phyloP scores from a whole-genome alignment of 2,797 vertebrate genomes.

The Chrysocyon brachyurus region DNA sequence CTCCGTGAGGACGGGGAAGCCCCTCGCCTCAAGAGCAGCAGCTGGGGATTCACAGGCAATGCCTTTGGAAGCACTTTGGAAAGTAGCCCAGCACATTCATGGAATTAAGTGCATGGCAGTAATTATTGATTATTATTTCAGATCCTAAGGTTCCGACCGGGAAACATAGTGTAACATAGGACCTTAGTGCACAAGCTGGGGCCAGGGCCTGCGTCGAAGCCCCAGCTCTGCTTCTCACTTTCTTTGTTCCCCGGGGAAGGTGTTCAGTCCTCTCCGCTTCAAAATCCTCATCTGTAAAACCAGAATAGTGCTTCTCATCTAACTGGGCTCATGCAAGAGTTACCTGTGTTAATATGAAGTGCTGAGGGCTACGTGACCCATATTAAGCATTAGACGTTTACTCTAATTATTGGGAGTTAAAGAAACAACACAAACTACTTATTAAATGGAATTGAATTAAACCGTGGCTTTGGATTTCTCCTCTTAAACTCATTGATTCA shows the following conservation, averaged over 20 bases:
- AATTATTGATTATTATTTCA: neutral
- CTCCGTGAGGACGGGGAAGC: neutral
- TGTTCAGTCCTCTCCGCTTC: neutral
- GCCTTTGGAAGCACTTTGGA: neutral
- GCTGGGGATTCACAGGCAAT: neutral
- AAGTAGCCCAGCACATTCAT: accelerated
- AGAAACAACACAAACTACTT: neutral
- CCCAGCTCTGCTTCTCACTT: neutral
- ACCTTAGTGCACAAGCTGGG: neutral
- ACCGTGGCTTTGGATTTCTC: neutral
- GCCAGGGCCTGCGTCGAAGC: accelerated
- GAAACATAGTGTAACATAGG: accelerated
- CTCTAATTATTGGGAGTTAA: neutral
- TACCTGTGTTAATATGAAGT: neutral
- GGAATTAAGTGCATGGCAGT: neutral
- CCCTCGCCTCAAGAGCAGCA: neutral
- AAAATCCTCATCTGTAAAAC: neutral
- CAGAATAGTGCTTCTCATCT: neutral
- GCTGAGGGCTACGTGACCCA: neutral
- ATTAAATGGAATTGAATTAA: neutral
- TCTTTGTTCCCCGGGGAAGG: neutral
- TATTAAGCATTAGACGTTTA: neutral
- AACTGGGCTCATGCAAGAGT: neutral
- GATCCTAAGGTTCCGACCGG: neutral
- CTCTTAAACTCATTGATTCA: neutral